Percentiles rank a stretch among this genome's conserved stretches.
Evolutionary conservation across 1,140 invertebrate species (phyloP).

Genomic region (Lerema accius): DNA sequence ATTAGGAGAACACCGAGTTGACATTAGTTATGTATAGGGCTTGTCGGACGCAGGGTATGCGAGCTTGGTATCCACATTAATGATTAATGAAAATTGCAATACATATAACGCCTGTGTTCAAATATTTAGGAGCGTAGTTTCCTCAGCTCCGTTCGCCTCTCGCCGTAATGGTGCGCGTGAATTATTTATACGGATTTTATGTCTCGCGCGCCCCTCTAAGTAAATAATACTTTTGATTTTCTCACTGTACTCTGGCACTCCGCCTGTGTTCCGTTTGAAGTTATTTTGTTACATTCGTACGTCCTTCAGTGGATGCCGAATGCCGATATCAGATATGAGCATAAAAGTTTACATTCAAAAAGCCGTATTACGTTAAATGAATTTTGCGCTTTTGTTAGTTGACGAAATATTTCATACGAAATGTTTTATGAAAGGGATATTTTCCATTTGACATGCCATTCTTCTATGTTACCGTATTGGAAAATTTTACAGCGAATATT

Average conservation of each 20-base stretch:
- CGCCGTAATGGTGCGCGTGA: slow-evolving; percentile 64
- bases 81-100: slow-evolving; percentile 80
- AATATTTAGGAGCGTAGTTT: slow-evolving; percentile 75
- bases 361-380: too few relatives aligned
- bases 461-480: too few relatives aligned
- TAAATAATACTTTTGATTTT: slow-evolving; percentile 71
- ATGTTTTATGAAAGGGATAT: too few relatives aligned
- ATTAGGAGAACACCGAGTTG: slow-evolving; percentile 57
- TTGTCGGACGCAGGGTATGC: slow-evolving; percentile 50
- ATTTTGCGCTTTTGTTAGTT: too few relatives aligned
- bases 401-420: too few relatives aligned
- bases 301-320: background rate
- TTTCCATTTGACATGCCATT: too few relatives aligned
- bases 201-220: slow-evolving; percentile 54
- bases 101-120: slow-evolving; percentile 72
- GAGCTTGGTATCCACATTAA: slow-evolving; percentile 63
- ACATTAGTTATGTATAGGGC: slow-evolving; percentile 71
- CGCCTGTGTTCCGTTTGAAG: background rate
- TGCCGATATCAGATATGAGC: too few relatives aligned
- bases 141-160: slow-evolving; percentile 49
- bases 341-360: too few relatives aligned
- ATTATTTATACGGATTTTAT: slow-evolving; percentile 77
- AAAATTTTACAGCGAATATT: too few relatives aligned
- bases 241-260: slow-evolving; percentile 20
- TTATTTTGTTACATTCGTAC: background rate